phyloP scores from a whole-genome alignment of 2,797 vertebrate species.

The Lates japonicus region DNA sequence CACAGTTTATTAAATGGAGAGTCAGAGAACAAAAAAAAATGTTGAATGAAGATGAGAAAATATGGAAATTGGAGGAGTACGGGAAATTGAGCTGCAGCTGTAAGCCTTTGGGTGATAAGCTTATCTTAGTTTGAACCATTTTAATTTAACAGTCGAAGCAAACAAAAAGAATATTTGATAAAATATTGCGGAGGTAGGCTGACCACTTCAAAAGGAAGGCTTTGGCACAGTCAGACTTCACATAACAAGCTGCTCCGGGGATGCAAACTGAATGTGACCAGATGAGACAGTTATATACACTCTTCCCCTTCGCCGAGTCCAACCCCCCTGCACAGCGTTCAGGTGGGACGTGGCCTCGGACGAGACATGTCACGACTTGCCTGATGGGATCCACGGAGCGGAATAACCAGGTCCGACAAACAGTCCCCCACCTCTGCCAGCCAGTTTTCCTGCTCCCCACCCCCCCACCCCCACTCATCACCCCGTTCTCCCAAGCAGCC shows the following conservation, averaged over 20 bases:
- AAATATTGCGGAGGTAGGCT: constrained; percentile 53
- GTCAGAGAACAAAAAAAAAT: constrained; percentile 37
- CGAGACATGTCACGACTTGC: constrained; percentile 77
- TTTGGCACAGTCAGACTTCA: constrained; percentile 52
- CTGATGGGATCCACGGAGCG: constrained; percentile 80
- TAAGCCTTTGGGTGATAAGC: constrained; percentile 61
- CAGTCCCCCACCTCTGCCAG: constrained; percentile 73
- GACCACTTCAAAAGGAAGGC: constrained; percentile 46
- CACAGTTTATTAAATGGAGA: constrained; percentile 55
- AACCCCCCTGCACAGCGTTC: constrained; percentile 60
- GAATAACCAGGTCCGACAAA: constrained; percentile 83
- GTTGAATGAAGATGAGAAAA: constrained; percentile 55
- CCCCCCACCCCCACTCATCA: background rate
- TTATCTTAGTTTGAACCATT: constrained; percentile 66
- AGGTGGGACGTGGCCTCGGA: constrained; percentile 78
- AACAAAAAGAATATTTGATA: constrained; percentile 67
- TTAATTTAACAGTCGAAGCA: constrained; percentile 65
- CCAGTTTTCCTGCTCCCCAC: constrained; percentile 51
- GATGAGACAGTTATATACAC: constrained; percentile 77
- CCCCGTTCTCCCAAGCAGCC: constrained; percentile 47
- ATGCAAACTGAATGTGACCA: constrained; percentile 73
- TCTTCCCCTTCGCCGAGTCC: constrained; percentile 59
- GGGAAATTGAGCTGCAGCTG: constrained; percentile 67
- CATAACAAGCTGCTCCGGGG: constrained; percentile 58
- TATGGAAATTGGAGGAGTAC: constrained; percentile 48